phyloP scores from a whole-genome alignment of 2,888 invertebrate genomes.

The Myathropa florea region DNA sequence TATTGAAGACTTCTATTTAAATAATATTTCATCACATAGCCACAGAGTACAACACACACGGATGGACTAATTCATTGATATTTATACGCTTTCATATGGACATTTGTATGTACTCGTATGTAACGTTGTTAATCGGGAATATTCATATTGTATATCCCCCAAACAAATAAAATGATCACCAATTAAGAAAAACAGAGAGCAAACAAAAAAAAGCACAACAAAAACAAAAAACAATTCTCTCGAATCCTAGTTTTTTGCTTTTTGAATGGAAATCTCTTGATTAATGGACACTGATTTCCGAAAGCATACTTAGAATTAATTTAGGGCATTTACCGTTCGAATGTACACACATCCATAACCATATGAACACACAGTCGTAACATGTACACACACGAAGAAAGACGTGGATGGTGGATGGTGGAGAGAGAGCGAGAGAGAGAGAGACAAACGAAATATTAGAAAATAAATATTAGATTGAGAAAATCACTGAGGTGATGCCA shows the following conservation, averaged over 20 bases:
- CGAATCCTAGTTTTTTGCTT: too few relatives aligned
- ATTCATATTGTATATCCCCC: not conserved
- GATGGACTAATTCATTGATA: not conserved
- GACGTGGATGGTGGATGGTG: not conserved
- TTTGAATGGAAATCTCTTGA: not conserved
- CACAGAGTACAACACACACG: not conserved
- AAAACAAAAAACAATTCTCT: not conserved
- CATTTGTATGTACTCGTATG: not conserved
- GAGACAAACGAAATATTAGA: not conserved
- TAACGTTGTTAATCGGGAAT: not conserved
- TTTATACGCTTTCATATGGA: not conserved
- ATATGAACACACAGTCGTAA: not conserved
- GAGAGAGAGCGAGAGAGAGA: too few relatives aligned
- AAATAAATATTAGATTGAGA: not conserved
- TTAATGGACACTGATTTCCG: not conserved
- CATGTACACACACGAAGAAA: not conserved
- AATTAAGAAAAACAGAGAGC: not conserved
- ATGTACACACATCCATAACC: not conserved
- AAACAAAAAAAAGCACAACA: not conserved
- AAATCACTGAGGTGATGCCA: too few relatives aligned
- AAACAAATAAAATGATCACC: not conserved
- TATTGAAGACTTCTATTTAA: not conserved
- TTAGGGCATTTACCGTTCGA: not conserved
- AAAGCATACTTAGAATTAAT: not conserved
- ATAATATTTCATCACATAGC: not conserved